Base-by-base conservation (phyloP, 1,140 invertebrate genomes). In the Marisa cornuarietis region DNA sequence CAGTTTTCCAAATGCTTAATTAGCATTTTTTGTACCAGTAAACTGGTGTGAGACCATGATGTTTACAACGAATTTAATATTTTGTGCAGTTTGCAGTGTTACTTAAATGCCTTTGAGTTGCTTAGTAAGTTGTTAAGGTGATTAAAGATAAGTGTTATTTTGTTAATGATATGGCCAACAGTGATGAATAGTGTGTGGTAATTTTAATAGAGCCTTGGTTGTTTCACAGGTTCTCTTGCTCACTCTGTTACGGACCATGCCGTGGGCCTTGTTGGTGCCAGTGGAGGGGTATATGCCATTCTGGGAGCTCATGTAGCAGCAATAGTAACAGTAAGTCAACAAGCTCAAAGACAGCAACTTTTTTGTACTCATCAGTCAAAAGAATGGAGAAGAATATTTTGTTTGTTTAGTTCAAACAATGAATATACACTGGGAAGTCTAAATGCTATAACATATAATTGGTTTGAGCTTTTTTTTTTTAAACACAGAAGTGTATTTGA, bases 251-350 rank as follows among this genome's bases (percentile, higher is more conserved):
- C 95, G 9, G 97, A 98, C 92, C 96, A 96, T 0, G 88, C 90
- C 62, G 95, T 96, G 4, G 97, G 93, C 85, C 91, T 99, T 8
- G 97, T 96, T 20, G 98, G 98, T 31, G 98, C 98, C 13, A 98
- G 96, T 61, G 98, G 97, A 18, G 98, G 98, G 0, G 97, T 98
- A 0, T 99, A 99, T 90, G 96, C 98, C 10, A 87, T 99, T 10
- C 96, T 99, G 31, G 95, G 97, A 1, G 98, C 97, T 18, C 98
- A 99, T 88, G 93, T 99, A 68, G 96, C 98, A 22, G 97, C 96
- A 31, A 95, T 99, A 63, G 94, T 99, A 81, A 94, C 99, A 94
- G 96, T 96, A 90, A 92, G 83, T 85, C 52, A 58, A 58, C 54
- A 58, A 42, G 4, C 54, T 58, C 16, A 58, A 58, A 58, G 54